Conservation (phyloP, 2,888 invertebrate genomes). For the Timema podura region DNA sequence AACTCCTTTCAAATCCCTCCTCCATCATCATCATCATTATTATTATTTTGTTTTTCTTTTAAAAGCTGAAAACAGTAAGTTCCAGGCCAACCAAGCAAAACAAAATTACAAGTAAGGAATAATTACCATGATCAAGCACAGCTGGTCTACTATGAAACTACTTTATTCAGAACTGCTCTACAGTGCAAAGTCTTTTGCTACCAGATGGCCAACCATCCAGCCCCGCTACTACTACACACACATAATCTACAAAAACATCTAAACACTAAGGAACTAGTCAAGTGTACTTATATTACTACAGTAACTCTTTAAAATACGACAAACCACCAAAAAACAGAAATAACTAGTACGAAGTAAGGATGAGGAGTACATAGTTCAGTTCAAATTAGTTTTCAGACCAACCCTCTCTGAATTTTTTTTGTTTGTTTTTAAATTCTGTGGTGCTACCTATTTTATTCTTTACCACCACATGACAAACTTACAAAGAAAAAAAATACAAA, state of each 20-base stretch:
- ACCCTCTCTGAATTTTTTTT: constrained; percentile 33
- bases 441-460: constrained; percentile 24
- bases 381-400: constrained; percentile 31
- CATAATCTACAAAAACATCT: constrained; percentile 34
- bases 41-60: constrained; percentile 20
- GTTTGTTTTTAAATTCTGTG: constrained; percentile 29
- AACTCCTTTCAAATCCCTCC: constrained; percentile 30
- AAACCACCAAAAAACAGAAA: constrained; percentile 36
- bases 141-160: constrained; percentile 52
- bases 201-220: constrained; percentile 32
- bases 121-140: constrained; percentile 38
- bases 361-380: constrained; percentile 33
- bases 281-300: constrained; percentile 35
- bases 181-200: constrained; percentile 44
- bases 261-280: constrained; percentile 35
- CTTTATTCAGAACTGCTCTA: constrained; percentile 53
- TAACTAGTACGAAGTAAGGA: constrained; percentile 34
- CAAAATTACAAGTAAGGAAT: constrained; percentile 31
- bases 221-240: constrained; percentile 34
- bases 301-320: constrained; percentile 32
- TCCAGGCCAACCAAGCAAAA: constrained; percentile 33
- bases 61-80: constrained; percentile 32
- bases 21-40: constrained; percentile 21
- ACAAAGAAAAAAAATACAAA: constrained; percentile 36
- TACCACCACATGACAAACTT: constrained; percentile 32